Base-by-base conservation (phyloP, 2,888 invertebrate species). In the Cryptus armator region DNA sequence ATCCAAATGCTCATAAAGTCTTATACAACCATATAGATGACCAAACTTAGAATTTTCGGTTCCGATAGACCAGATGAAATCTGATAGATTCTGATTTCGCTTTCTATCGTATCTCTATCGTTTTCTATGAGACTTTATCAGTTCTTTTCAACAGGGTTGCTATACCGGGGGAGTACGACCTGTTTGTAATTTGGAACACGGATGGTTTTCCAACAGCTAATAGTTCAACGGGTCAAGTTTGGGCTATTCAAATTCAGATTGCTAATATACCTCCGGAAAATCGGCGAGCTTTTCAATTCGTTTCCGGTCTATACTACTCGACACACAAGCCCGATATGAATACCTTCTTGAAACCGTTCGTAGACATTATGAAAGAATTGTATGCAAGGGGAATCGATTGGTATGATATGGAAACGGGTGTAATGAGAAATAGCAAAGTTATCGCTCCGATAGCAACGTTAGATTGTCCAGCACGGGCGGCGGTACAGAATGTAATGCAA, bases 291-390 rank as follows among this genome's bases (percentile, higher is more conserved):
- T 83, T 66, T 66, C 70, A 62, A 29, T 78, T 77, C 64, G 83
- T 72, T 5, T 37, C 53, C 32, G 64, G 71, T 2, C 14, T 83
- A 5, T 74, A 74, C 44, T 79, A 83, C 16, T 67, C 79, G 16
- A 12, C 14, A 12, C 19, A 67, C 6, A 86, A 83, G 66, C 81
- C 86, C 7, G 43, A 66, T 10, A 81, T 85, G 83, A 37, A 44
- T 4, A 10, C 68, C 32, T 82, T 84, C 76, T 71, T 86, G 24
- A 71, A 56, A 16, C 86, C 84, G 5, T 86, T 84, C 46, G 48
- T 16, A 24, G 67, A 75, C 37, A 7, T 37, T 37, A 37, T 37
- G 37, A 37, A 37, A 37, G 37, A 37, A 37, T 1, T 37, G 0
- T 37, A 37, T 37, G 37, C 37, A 6, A 37, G 7, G 7, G 37